Conservation (phyloP, 2,797 vertebrate species). For the Saxicola maurus region DNA sequence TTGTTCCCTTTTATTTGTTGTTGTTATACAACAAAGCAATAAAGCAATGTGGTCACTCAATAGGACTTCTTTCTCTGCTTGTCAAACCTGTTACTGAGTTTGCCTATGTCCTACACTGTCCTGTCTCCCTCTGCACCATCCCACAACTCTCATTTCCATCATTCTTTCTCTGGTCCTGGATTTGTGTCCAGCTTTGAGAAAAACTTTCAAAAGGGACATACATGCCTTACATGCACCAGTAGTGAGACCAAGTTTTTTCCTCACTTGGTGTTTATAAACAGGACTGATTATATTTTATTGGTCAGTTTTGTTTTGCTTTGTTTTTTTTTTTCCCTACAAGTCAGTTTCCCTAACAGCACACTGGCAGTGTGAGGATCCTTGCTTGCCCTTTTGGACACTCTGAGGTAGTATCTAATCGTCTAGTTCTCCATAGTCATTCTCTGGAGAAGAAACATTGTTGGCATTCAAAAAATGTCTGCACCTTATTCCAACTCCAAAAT, state of each 20-base stretch:
- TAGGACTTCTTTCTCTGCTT: background rate
- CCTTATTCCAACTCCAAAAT: background rate
- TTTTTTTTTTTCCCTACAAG: accelerated
- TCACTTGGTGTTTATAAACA: background rate
- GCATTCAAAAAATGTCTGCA: background rate
- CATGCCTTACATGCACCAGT: background rate
- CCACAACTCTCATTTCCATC: background rate
- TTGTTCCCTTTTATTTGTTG: background rate
- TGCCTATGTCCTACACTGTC: background rate
- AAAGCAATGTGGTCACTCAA: background rate
- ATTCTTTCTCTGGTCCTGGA: background rate
- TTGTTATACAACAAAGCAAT: background rate
- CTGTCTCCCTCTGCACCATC: background rate
- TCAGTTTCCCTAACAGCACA: background rate
- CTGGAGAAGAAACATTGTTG: background rate
- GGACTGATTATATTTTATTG: background rate
- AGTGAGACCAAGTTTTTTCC: background rate
- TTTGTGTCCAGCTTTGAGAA: background rate
- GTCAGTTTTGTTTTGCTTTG: background rate
- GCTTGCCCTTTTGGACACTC: background rate
- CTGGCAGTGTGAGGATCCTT: background rate
- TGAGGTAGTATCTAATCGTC: background rate
- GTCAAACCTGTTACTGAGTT: background rate
- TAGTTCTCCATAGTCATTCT: background rate
- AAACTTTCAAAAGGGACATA: background rate